Base-by-base conservation (phyloP, 2,888 invertebrate genomes). In the Auanema freiburgensis region DNA sequence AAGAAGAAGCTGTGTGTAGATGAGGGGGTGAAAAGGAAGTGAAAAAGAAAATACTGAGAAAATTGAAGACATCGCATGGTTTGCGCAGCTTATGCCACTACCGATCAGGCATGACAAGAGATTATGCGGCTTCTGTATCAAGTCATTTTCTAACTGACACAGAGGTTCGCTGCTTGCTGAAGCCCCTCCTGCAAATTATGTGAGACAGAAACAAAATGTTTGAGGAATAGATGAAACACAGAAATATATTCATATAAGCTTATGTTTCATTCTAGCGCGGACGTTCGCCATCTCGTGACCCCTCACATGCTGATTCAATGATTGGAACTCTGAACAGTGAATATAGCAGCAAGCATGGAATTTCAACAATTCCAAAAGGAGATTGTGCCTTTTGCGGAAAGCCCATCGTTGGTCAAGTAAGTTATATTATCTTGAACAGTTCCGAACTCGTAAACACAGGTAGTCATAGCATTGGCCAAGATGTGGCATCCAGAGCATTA, bases 401-500 rank as follows among this genome's bases (percentile, higher is more conserved):
- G 84, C 94, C 97, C 74, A 97, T 98, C 86, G 94, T 97, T 67
- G 98, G 98, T 79, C 95, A 96, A 90, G 89, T 88, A 75, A 14
- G 59, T 5, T 16, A 23, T 42, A 40, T 42, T 10, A 11, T 42
- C 14, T 42, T 12, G 42, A 54, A n/a, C n/a, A n/a, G n/a, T n/a
- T n/a, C n/a, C n/a, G 33, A 33, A 33, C 33, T 33, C 33, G 33
- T 33, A 8, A 3, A 5, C 6, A 6, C 85, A 89, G 88, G 91
- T 94, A 79, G 92, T 93, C 85, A 97, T 96, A 70, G 97, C 97
- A 21, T 85, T 98, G 85, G 97, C 96, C 60, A 92, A 93, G 86
- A 95, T 96, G 71, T 98, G 96, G 96, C 97, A 98, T 86, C 95
- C 96, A 53, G 97, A 97, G 87, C 97, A 97, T 86, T 99, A 98